Base-by-base conservation (phyloP, 2,797 vertebrate genomes). In the Remorina albescens region DNA sequence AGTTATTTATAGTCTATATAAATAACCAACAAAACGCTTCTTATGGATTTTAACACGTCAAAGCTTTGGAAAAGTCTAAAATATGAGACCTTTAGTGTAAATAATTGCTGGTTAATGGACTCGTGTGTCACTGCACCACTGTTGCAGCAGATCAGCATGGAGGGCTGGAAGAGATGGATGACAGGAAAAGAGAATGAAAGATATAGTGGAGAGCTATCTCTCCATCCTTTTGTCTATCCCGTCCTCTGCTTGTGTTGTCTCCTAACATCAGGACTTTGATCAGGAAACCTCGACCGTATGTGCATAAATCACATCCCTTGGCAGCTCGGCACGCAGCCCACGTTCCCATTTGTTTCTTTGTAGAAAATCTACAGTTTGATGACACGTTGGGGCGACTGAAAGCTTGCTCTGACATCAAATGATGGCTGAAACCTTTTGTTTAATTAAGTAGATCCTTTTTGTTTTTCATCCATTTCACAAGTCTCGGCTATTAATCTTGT, bases 251-350 rank as follows among this genome's bases (percentile, higher is more conserved):
- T 58, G 60, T 47, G 23, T 34, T 4, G 7, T 23, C 23, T 50
- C 53, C 8, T 15, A 41, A 61, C 39, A 62, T 72, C 37, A 50
- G 11, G 11, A 6, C 67, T 67, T 57, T 30, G 63, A 67, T 80
- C 42, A 39, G 41, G 47, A 42, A 62, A 28, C 32, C n/a, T 71
- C 16, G 1, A 2, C 53, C 30, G 44, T n/a, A 41, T 59, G 49
- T 26, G 55, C 49, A 51, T 69, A 8, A 30, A 65, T 70, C 4
- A 42, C 6, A 9, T 41, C 23, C 15, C 0, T 1, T 18, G 56
- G 34, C 63, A 71, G 44, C 55, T 37, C 54, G 57, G 19, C 34
- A 11, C 5, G 64, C 15, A 21, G 46, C 54, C n/a, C 53, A 54
- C 15, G 1, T 2, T 59, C 15, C 54, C n/a, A 10, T 41, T 60